Evolutionary conservation across 2,113 vertebrate species (phyloP).

Genomic region (Chaetodon trifascialis): DNA sequence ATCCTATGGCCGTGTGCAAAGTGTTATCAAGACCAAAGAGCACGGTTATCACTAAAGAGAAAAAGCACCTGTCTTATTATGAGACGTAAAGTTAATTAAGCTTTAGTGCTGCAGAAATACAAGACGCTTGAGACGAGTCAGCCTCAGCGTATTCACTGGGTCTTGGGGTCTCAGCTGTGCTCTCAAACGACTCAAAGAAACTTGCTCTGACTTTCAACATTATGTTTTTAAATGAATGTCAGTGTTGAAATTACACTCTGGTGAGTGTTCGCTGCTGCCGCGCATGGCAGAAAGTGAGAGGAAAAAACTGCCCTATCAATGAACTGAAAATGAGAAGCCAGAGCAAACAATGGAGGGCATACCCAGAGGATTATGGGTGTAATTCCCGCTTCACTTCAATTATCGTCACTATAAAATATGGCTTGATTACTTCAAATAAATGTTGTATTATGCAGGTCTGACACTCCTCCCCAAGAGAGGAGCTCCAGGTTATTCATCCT

Average conservation of each 20-base stretch:
- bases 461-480: not conserved
- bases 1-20: not conserved
- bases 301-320: not conserved
- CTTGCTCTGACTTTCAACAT: conserved; percentile 6
- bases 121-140: conserved; percentile 6
- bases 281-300: conserved; percentile 8
- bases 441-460: conserved; percentile 1
- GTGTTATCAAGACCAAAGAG: conserved; percentile 10
- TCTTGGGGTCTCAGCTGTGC: not conserved
- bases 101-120: not conserved
- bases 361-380: not conserved
- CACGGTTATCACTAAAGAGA: not conserved
- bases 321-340: not conserved
- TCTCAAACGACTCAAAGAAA: not conserved
- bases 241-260: not conserved
- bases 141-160: not conserved
- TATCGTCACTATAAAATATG: conserved; percentile 4
- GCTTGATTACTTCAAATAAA: conserved; percentile 33
- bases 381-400: not conserved
- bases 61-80: not conserved
- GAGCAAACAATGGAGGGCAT: not conserved
- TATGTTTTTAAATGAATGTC: not conserved
- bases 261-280: conserved; percentile 13
- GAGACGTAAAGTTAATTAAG: conserved; percentile 25
- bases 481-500: conserved; percentile 5